These are phyloP conservation scores for Lissonota sp. DNA, from an alignment of 2,888 invertebrate genomes.

Conservation along the genomic window DNA sequence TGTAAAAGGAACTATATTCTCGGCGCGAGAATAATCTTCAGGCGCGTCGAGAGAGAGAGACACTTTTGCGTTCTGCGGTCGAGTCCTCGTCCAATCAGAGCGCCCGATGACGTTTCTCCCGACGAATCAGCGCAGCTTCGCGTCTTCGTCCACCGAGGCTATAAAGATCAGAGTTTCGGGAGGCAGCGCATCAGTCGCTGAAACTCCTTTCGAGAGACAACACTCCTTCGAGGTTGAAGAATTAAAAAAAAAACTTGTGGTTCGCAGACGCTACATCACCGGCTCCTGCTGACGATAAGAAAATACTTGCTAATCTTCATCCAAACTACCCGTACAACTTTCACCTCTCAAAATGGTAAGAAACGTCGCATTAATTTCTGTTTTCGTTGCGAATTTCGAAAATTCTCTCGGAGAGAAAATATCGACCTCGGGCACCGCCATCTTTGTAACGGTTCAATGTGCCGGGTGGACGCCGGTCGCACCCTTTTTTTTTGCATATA, in stretches of 20 bases:
- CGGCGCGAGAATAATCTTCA: constrained; percentile 34
- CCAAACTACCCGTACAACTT: constrained; percentile 43
- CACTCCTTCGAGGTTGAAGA: constrained; percentile 13
- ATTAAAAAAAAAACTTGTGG: constrained; percentile 25
- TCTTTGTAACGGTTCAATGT: constrained; percentile 63
- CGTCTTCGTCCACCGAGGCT: constrained; percentile 51
- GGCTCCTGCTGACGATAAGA: constrained; percentile 63
- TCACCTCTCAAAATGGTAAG: constrained; percentile 57
- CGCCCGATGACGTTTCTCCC: constrained; percentile 37
- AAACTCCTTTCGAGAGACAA: constrained; percentile 44
- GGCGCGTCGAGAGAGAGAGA: constrained; percentile 16
- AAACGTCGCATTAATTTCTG: background rate
- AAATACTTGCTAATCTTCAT: constrained; percentile 30
- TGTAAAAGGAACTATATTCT: constrained; percentile 54
- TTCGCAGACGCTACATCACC: constrained; percentile 68
- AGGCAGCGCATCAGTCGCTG: constrained; percentile 42
- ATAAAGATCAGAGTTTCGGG: constrained; percentile 45
- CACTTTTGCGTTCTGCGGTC: constrained; percentile 54
- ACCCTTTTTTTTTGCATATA: constrained; percentile 54
- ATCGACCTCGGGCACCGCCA: constrained; percentile 43
- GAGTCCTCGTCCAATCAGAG: constrained; percentile 42
- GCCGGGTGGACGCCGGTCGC: constrained; percentile 59
- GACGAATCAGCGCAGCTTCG: constrained; percentile 56
- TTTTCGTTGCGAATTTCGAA: background rate
- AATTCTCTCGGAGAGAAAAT: constrained; percentile 5